phyloP scores from a whole-genome alignment of 2,888 invertebrate genomes.

The Patella ulyssiponensis region DNA sequence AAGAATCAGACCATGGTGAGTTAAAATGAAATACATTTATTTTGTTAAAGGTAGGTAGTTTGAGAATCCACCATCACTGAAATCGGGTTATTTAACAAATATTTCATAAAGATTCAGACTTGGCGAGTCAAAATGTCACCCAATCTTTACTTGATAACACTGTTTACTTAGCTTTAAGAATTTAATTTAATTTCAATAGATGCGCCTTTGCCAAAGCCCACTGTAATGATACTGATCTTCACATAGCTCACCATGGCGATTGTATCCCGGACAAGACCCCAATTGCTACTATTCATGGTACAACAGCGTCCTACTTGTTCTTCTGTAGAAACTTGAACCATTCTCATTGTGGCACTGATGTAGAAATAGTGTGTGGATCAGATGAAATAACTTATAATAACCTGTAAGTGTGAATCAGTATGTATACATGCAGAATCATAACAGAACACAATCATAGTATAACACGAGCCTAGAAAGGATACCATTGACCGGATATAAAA shows the following conservation, averaged over 20 bases:
- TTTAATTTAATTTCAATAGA: background rate
- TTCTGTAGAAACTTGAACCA: slow-evolving; percentile 16
- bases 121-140: too few species aligned
- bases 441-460: background rate
- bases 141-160: too few species aligned
- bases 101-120: too few species aligned
- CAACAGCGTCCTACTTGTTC: slow-evolving; percentile 8
- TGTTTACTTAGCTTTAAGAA: too few species aligned
- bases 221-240: background rate
- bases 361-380: slow-evolving; percentile 20
- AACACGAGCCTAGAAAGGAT: too few species aligned
- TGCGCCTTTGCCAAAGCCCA: slow-evolving; percentile 12
- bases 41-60: too few species aligned
- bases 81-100: too few species aligned
- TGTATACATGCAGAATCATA: background rate
- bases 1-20: too few species aligned
- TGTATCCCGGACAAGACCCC: background rate
- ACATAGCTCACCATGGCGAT: slow-evolving; percentile 11
- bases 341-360: slow-evolving; percentile 18
- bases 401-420: background rate
- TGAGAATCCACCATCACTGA: too few species aligned
- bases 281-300: background rate
- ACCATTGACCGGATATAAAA: too few species aligned
- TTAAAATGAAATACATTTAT: too few species aligned
- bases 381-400: slow-evolving; percentile 11